Conservation (phyloP, 1,140 invertebrate genomes). For the Aporrectodea caliginosa region DNA sequence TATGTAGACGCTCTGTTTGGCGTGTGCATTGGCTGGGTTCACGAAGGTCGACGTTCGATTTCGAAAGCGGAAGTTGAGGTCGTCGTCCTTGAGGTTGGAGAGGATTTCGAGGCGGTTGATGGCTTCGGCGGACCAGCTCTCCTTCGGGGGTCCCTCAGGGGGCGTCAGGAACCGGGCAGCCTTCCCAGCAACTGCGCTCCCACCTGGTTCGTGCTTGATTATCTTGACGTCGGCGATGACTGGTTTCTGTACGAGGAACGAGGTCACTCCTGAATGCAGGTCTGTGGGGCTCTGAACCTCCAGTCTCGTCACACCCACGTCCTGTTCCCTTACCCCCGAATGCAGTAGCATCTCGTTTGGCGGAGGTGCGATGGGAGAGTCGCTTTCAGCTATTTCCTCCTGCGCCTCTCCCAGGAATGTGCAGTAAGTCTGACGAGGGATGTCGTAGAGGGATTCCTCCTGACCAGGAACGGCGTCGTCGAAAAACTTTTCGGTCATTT, state of each 20-base stretch:
- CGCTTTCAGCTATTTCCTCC: neutral
- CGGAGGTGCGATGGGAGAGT: neutral
- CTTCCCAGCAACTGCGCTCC: neutral
- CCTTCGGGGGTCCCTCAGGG: neutral
- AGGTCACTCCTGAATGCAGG: neutral
- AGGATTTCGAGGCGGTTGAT: neutral
- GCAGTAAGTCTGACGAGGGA: neutral
- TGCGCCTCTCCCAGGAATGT: too few species aligned
- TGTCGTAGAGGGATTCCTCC: neutral
- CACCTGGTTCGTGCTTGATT: neutral
- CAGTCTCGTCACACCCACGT: too few species aligned
- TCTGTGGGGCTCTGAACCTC: too few species aligned
- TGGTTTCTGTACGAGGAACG: neutral
- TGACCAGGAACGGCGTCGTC: too few species aligned
- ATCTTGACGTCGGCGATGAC: neutral
- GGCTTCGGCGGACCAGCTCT: neutral
- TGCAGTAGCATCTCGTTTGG: neutral
- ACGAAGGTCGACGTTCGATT: conserved; percentile 1
- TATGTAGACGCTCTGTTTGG: neutral
- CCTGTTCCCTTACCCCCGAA: too few species aligned
- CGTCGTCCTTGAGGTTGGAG: neutral
- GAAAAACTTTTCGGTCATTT: too few species aligned
- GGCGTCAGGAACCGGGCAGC: neutral
- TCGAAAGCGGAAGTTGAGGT: neutral
- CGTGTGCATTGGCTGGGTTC: neutral